Evolutionary conservation across 2,888 invertebrate species (phyloP), one percentile per base, ranked within the genome.

Genomic region (Pandemis corylana): DNA sequence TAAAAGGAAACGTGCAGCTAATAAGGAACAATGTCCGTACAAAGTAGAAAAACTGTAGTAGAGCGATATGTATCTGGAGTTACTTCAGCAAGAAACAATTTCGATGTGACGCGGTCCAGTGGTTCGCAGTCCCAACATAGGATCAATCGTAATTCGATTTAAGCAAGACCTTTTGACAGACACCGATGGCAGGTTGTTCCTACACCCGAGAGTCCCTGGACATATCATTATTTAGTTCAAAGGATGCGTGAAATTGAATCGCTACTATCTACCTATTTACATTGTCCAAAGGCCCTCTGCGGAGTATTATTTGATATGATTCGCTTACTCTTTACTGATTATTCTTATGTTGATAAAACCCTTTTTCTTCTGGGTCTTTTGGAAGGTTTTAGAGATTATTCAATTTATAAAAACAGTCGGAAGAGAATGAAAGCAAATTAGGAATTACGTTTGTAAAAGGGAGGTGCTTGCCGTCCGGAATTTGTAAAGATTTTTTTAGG

Each of bases 181-280:
- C 72, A 72, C 66, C 70, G 68, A 70, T 72, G 76, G 68, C 75
- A 75, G 71, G 75, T 71, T 70, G 75, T 75, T 71, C 68, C 76
- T 77, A 71, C 75, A 75, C 71, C 69, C 71, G 68, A 36, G 67
- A 61, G 41, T 71, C 69, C 70, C 69, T 78, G 77, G 77, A 77
- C 78, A 77, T 78, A 76, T 77, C 79, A 78, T 78, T 77, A 79
- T 77, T 75, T 77, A 77, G 75, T 76, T 77, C 79, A 79, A 78
- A 78, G 78, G 80, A 76, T 77, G 80, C 79, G 80, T 80, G 80
- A 80, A 80, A 80, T 80, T 78, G 79, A 79, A 80, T 80, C 71
- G 72, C 78, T 76, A 70, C 69, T 71, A 70, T 69, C 72, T 74
- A 66, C 61, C 69, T 78, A 77, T 78, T 79, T 78, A 72, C 76